These are phyloP conservation scores for Epinotia ramella DNA, from an alignment of 2,888 invertebrate species.

Conservation along the genomic window DNA sequence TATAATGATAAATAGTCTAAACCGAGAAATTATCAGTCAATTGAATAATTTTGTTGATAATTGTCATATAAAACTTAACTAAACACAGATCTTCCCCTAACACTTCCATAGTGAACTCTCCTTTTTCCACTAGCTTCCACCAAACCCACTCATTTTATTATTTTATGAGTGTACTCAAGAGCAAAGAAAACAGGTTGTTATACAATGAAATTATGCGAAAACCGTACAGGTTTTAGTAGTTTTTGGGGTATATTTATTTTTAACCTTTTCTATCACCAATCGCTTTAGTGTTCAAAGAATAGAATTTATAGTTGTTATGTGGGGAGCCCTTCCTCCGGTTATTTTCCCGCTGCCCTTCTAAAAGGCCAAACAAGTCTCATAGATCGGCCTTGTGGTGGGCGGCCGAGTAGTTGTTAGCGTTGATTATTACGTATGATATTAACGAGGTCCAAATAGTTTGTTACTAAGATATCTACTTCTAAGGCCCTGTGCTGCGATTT, in stretches of 20 bases:
- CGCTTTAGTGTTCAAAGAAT: conserved; percentile 36
- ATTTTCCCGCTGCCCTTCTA: neutral
- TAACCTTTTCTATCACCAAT: conserved; percentile 22
- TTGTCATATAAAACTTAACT: neutral
- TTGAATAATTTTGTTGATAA: too few relatives aligned
- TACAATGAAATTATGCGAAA: too few relatives aligned
- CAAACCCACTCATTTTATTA: too few relatives aligned
- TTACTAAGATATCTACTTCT: conserved; percentile 22
- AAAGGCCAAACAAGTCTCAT: neutral
- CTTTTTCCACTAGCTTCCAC: too few relatives aligned
- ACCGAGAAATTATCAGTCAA: neutral
- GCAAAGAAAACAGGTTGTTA: too few relatives aligned
- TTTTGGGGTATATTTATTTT: neutral
- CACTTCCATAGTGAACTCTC: neutral
- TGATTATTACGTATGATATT: conserved; percentile 43
- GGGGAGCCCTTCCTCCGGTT: conserved; percentile 25
- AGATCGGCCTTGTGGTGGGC: neutral
- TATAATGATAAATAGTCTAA: neutral
- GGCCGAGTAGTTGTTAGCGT: conserved; percentile 35
- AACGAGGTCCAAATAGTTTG: conserved; percentile 36
- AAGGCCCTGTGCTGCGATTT: neutral
- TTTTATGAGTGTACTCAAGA: too few relatives aligned
- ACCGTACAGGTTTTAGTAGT: too few relatives aligned
- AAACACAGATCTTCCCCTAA: neutral
- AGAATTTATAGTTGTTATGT: conserved; percentile 39